Percentiles rank a stretch among this genome's conserved stretches.
phyloP scores from a whole-genome alignment of 2,113 vertebrate species.

The Petrocephalus zakoni region DNA sequence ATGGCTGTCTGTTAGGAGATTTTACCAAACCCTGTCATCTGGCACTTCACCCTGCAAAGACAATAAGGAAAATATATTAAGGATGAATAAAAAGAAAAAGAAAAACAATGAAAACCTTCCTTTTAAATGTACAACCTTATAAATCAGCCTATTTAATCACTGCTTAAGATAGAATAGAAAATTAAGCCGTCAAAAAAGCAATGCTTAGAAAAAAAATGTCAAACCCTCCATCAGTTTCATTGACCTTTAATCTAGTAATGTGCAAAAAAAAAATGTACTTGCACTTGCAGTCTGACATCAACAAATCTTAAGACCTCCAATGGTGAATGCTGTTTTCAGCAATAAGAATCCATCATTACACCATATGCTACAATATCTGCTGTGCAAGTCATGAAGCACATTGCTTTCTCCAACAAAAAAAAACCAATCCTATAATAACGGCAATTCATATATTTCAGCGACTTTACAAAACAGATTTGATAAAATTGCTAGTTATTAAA shows the following conservation, averaged over 20 bases:
- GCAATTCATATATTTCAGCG: background rate
- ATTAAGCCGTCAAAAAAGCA: background rate
- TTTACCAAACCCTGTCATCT: slow-evolving; percentile 63
- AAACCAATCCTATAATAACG: background rate
- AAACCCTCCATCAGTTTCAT: background rate
- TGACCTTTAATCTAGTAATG: background rate
- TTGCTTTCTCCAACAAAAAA: background rate
- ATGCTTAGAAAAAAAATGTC: background rate
- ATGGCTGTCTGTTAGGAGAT: slow-evolving; percentile 58
- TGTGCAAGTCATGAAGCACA: background rate
- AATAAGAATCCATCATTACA: background rate
- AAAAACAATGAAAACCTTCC: slow-evolving; percentile 24
- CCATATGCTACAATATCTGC: background rate
- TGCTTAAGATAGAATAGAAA: slow-evolving; percentile 8
- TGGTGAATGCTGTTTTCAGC: background rate
- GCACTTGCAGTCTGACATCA: background rate
- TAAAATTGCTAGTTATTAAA: background rate
- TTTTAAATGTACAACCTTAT: slow-evolving; percentile 1
- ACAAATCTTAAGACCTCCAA: background rate
- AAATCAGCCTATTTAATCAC: background rate
- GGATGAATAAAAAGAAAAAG: background rate
- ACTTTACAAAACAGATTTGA: background rate
- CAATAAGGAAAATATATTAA: slow-evolving; percentile 40
- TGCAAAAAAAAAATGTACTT: background rate
- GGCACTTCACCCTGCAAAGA: slow-evolving; percentile 62